Conservation (phyloP, 2,888 invertebrate genomes). For the Macrophya alboannulata region DNA sequence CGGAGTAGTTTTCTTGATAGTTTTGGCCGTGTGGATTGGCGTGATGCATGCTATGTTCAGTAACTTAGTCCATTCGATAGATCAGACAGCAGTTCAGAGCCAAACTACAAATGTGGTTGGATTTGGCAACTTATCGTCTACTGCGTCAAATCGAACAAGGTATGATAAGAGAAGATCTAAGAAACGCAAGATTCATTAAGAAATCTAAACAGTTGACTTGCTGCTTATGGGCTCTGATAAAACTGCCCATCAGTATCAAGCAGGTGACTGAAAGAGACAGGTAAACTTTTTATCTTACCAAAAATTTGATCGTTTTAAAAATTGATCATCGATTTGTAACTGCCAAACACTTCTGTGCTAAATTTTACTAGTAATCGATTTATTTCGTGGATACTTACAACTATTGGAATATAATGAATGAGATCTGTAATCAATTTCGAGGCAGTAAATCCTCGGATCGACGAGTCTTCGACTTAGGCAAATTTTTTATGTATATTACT, state of each 20-base stretch:
- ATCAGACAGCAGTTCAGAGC: conserved; percentile 79
- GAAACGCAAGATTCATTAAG: conserved; percentile 79
- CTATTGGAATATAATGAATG: neutral
- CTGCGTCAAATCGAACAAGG: conserved; percentile 80
- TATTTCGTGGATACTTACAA: neutral
- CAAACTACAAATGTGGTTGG: conserved; percentile 79
- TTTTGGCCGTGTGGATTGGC: neutral
- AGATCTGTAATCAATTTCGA: neutral
- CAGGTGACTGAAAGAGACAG: conserved; percentile 72
- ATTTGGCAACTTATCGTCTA: conserved; percentile 80
- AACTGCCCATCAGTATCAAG: conserved; percentile 77
- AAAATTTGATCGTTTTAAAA: neutral
- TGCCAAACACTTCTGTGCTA: neutral
- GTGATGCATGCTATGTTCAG: neutral
- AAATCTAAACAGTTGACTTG: conserved; percentile 77
- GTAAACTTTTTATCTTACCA: conserved; percentile 58
- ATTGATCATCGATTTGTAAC: neutral
- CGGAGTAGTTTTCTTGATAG: neutral
- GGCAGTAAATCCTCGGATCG: neutral
- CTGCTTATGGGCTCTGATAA: conserved; percentile 80
- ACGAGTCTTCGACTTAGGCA: neutral
- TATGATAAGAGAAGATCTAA: conserved; percentile 79
- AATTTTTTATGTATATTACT: neutral
- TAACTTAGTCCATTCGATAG: conserved; percentile 66
- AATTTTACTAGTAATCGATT: neutral